Evolutionary conservation across 2,888 invertebrate genomes (phyloP).

Genomic region (Drosophila anomelani): DNA sequence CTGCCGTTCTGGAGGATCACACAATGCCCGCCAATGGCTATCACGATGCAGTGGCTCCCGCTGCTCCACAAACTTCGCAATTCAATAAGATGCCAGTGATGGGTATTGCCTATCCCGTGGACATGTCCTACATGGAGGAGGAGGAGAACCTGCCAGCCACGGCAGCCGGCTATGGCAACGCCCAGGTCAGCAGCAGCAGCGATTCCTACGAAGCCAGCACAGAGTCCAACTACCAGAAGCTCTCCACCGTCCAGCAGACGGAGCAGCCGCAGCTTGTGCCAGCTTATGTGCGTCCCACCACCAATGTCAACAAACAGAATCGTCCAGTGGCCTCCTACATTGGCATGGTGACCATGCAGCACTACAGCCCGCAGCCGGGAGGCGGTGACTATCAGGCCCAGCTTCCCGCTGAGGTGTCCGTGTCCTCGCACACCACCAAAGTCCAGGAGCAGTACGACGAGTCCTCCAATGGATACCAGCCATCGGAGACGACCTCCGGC

Average conservation of each 20-base stretch:
- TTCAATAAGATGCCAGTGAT: constrained; percentile 84
- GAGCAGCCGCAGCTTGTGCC: constrained; percentile 55
- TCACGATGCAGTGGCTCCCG: constrained; percentile 61
- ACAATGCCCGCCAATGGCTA: constrained; percentile 78
- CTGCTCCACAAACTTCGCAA: constrained; percentile 77
- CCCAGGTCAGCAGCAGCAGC: constrained; percentile 45
- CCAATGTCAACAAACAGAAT: constrained; percentile 44
- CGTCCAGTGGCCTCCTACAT: constrained; percentile 74
- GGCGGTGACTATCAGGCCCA: constrained; percentile 39
- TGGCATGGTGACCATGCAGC: constrained; percentile 79
- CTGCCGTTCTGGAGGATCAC: constrained; percentile 75
- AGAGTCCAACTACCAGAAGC: constrained; percentile 56
- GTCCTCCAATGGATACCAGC: constrained; percentile 54
- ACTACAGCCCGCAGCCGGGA: constrained; percentile 60
- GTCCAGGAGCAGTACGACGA: constrained; percentile 70
- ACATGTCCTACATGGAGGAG: constrained; percentile 79
- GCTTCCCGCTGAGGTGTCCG: constrained; percentile 78
- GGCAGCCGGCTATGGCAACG: constrained; percentile 45
- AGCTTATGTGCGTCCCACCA: constrained; percentile 60
- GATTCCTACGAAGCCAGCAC: constrained; percentile 56
- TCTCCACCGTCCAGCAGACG: constrained; percentile 61
- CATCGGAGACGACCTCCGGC: constrained; percentile 50
- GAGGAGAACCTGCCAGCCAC: constrained; percentile 57
- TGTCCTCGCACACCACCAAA: constrained; percentile 81
- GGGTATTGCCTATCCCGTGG: constrained; percentile 83